A percentile compares a stretch with the other conserved stretches of the same genome.
phyloP scores from a whole-genome alignment of 2,797 vertebrate genomes.

The Eupleurogrammus muticus region DNA sequence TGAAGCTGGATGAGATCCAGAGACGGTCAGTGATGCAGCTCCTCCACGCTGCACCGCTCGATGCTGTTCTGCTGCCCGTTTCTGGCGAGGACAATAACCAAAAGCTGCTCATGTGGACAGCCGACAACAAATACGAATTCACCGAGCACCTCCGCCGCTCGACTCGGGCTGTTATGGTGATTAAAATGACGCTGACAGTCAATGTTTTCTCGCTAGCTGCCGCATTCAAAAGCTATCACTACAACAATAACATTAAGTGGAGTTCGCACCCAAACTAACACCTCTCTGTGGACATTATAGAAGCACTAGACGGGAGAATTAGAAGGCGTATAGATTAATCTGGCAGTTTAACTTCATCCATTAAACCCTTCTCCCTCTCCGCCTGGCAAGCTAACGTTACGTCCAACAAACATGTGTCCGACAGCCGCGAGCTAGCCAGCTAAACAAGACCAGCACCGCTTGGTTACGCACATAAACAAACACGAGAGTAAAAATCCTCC shows the following conservation, averaged over 20 bases:
- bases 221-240: background rate
- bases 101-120: background rate
- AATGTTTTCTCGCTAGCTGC: too few species aligned
- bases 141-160: rapidly evolving
- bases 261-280: background rate
- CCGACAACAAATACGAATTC: background rate
- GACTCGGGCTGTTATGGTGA: background rate
- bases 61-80: background rate
- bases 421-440: constrained; percentile 16
- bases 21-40: background rate
- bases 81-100: too few species aligned
- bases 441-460: constrained; percentile 42
- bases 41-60: too few species aligned
- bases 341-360: background rate
- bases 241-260: constrained; percentile 1
- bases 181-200: too few species aligned
- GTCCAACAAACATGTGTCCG: constrained; percentile 53
- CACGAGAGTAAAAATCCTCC: background rate
- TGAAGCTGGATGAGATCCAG: background rate
- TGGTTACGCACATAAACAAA: constrained; percentile 37
- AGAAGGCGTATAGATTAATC: rapidly evolving
- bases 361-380: too few species aligned
- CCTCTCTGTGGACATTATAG: too few species aligned
- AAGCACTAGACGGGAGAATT: background rate
- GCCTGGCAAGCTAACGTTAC: background rate